Evolutionary conservation across 2,888 invertebrate species (phyloP).

Genomic region (Junonia oenone): DNA sequence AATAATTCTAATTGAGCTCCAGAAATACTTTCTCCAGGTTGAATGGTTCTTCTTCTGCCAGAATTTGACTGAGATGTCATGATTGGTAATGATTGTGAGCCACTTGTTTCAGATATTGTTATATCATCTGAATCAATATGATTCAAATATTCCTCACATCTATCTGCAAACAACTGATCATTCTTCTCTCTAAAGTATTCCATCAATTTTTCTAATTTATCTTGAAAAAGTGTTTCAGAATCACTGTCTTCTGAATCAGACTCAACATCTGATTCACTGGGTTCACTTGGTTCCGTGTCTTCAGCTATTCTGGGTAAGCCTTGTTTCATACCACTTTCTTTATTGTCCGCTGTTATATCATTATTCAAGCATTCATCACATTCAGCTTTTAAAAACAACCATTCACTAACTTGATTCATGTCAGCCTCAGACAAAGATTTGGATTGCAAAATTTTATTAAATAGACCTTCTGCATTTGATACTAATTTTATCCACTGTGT

Average conservation of each 20-base stretch:
- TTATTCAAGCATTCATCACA: constrained; percentile 89
- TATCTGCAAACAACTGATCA: constrained; percentile 81
- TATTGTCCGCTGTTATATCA: constrained; percentile 71
- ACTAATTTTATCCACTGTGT: constrained; percentile 90
- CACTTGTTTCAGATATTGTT: constrained; percentile 73
- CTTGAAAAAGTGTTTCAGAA: constrained; percentile 83
- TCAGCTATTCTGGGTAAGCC: constrained; percentile 72
- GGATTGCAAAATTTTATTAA: constrained; percentile 85
- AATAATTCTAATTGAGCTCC: constrained; percentile 79
- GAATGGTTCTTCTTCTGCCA: constrained; percentile 78
- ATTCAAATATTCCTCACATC: constrained; percentile 81
- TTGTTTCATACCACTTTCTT: constrained; percentile 62
- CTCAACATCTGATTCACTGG: constrained; percentile 81
- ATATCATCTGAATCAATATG: constrained; percentile 74
- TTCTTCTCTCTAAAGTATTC: constrained; percentile 85
- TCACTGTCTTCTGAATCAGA: constrained; percentile 80
- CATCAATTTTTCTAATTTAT: constrained; percentile 86
- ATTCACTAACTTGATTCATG: constrained; percentile 86
- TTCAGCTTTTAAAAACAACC: constrained; percentile 92
- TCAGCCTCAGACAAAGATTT: constrained; percentile 85
- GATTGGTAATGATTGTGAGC: constrained; percentile 67
- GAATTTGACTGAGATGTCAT: constrained; percentile 73
- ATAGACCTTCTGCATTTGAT: constrained; percentile 90
- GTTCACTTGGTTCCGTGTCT: constrained; percentile 80
- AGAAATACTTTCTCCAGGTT: constrained; percentile 81